These are phyloP conservation scores for Smutsia gigantea DNA, from an alignment of 2,797 vertebrate species.

Conservation along the genomic window DNA sequence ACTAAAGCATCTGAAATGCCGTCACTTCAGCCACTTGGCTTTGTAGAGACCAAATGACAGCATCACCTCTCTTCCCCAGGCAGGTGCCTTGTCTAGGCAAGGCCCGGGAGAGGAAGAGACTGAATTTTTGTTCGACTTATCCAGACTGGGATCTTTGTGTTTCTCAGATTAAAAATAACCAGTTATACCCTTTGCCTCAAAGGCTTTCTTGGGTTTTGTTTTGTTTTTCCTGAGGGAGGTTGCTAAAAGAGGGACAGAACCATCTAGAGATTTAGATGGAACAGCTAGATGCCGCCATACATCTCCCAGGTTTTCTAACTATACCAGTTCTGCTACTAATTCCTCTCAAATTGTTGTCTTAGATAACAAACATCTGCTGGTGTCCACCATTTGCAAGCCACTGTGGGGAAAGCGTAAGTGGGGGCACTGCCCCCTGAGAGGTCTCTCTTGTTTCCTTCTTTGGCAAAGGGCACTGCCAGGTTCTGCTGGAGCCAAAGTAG, in stretches of 20 bases:
- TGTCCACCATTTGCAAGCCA: background rate
- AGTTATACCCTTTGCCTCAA: background rate
- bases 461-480: background rate
- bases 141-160: background rate
- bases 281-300: background rate
- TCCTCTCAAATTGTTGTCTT: background rate
- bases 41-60: accelerated
- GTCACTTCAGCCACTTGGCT: background rate
- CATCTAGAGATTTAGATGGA: background rate
- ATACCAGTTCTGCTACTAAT: background rate
- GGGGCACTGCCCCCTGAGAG: background rate
- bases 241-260: background rate
- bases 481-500: background rate
- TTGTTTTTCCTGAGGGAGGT: background rate
- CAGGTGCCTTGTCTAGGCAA: background rate
- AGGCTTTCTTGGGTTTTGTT: background rate
- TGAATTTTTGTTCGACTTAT: background rate
- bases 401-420: background rate
- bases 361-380: background rate
- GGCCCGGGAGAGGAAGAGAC: background rate
- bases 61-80: background rate
- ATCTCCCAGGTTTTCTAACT: background rate
- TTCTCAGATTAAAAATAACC: slow-evolving; percentile 16
- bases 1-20: background rate
- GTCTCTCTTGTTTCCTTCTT: background rate